phyloP scores from a whole-genome alignment of 2,797 vertebrate species.

The Diglossa cyanea region DNA sequence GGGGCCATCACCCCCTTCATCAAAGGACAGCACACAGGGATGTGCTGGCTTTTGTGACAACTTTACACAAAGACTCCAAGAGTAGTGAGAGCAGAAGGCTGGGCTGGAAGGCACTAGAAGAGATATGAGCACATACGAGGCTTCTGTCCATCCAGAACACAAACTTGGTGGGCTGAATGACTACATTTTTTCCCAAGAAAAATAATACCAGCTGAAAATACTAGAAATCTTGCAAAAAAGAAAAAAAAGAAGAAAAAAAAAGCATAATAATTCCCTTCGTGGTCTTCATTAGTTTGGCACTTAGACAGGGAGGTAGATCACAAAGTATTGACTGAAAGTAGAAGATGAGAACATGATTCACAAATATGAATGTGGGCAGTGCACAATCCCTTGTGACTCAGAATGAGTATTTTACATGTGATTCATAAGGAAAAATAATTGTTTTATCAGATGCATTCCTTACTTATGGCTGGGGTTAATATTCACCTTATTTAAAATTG shows the following conservation, averaged over 20 bases:
- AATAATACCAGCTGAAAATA: not conserved
- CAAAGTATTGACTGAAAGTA: constrained; percentile 5
- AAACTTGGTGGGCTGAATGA: not conserved
- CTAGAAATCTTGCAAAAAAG: not conserved
- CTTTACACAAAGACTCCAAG: not conserved
- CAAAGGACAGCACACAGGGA: not conserved
- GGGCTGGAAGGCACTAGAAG: not conserved
- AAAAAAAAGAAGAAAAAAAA: no score
- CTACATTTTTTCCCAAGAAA: not conserved
- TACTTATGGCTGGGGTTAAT: not conserved
- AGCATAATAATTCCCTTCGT: not conserved
- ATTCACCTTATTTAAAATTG: constrained; percentile 23
- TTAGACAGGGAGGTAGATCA: not conserved
- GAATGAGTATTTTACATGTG: constrained; percentile 31
- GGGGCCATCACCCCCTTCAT: not conserved
- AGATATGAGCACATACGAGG: not conserved
- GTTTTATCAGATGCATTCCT: constrained; percentile 28
- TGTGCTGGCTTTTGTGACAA: not conserved
- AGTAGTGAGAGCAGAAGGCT: not conserved
- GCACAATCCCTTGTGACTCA: constrained; percentile 15
- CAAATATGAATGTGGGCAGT: not conserved
- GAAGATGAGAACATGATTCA: constrained; percentile 37
- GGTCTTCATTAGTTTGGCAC: not conserved
- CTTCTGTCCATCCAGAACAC: not conserved
- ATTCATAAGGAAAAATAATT: constrained; percentile 36